Conservation (phyloP, 2,888 invertebrate genomes). For the Oithona nana region DNA sequence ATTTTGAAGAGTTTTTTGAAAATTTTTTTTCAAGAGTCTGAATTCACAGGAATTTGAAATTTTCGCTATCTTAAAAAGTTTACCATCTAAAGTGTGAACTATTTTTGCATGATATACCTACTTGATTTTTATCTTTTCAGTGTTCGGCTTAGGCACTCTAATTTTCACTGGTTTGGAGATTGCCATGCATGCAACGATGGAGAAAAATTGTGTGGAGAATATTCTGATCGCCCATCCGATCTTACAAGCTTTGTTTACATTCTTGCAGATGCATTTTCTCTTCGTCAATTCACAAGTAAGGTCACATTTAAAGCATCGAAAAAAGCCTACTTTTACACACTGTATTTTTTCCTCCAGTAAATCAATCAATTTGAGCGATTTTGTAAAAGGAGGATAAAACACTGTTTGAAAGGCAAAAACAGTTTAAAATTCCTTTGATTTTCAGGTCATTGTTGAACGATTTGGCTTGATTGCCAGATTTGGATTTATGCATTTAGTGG, state of each 20-base stretch:
- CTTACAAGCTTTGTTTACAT: constrained; percentile 36
- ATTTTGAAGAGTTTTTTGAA: too few relatives aligned
- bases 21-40: too few relatives aligned
- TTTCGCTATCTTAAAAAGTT: too few relatives aligned
- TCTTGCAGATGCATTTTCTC: constrained; percentile 38
- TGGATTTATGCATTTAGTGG: constrained; percentile 36
- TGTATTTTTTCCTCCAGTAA: too few relatives aligned
- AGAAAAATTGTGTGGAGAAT: constrained; percentile 25
- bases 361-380: too few relatives aligned
- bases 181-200: constrained; percentile 37
- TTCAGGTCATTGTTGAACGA: constrained; percentile 17
- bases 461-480: constrained; percentile 26
- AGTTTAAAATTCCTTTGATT: neutral
- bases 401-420: neutral
- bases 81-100: too few relatives aligned
- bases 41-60: too few relatives aligned
- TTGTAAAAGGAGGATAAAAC: too few relatives aligned
- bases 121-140: constrained; percentile 26
- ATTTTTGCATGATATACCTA: too few relatives aligned
- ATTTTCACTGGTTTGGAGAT: constrained; percentile 37
- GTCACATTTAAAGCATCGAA: too few relatives aligned
- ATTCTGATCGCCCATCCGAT: constrained; percentile 36
- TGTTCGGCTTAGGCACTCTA: constrained; percentile 36
- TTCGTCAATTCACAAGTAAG: constrained; percentile 37
- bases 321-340: too few relatives aligned